Evolutionary conservation across 2,888 invertebrate genomes (phyloP), one percentile per base, ranked within the genome.

Genomic region (Lasioglossum villosulum): DNA sequence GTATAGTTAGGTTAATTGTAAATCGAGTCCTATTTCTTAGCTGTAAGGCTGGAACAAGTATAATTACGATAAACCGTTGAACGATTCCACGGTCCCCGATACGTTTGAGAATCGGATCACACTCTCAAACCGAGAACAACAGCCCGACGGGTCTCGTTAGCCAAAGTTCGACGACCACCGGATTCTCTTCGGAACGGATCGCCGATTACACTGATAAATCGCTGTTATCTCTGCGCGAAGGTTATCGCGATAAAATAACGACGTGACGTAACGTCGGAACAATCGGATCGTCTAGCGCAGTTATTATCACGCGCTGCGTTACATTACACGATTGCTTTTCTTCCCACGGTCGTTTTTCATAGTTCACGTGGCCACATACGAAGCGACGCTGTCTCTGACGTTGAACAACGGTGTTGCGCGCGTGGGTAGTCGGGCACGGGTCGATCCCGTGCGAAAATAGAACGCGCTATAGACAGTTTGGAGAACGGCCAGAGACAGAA

Each of bases 401-500:
- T 86, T 74, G 4, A 4, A 4, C 16, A 45, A 45, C 48, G 23
- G 34, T 19, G 27, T 70, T 8, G 14, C 3, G 10, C 45, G 66
- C 78, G 80, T 70, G 75, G 39, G 19, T 34, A 59, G 59, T 6
- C 30, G 39, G 30, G 37, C 63, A 27, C 71, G 59, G 27, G 19
- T 52, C 78, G 66, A 37, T 6, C 56, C 14, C 76, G n/a, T 42
- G 42, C 78, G 75, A 78, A 86, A 87, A 87, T 86, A 83, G 86
- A 83, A 71, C 76, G 78, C 63, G 10, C 52, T 16, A 76, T 30
- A 78, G 72, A 72, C 34, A 52, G 70, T 76, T 81, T 87, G 87
- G 87, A 83, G 4, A 12, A 34, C 30, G 10, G 87, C 87, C 87
- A 86, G 66, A 6, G 59, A 14, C 5, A 14, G 14, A 14, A 48